Evolutionary conservation across 2,888 invertebrate species (phyloP).

Genomic region (Ernsta delagoae): DNA sequence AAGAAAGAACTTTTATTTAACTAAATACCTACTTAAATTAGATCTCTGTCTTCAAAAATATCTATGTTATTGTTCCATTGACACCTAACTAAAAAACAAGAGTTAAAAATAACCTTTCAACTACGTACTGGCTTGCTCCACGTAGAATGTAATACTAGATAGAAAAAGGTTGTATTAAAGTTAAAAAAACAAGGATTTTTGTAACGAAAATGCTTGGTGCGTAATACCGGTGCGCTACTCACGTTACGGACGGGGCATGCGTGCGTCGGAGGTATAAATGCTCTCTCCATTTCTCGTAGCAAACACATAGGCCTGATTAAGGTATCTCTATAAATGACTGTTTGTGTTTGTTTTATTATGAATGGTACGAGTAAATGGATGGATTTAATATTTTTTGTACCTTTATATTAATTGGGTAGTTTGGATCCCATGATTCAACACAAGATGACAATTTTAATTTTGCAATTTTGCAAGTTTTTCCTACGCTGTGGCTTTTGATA

Average conservation of each 20-base stretch:
- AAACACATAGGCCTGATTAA: neutral
- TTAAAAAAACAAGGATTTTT: conserved; percentile 48
- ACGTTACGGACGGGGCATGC: conserved; percentile 55
- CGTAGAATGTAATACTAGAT: conserved; percentile 33
- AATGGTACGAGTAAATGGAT: too few relatives aligned
- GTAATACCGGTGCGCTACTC: conserved; percentile 70
- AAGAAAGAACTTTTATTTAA: too few relatives aligned
- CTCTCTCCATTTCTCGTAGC: neutral
- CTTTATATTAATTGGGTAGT: too few relatives aligned
- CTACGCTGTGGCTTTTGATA: too few relatives aligned
- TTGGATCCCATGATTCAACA: too few relatives aligned
- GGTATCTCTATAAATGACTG: neutral
- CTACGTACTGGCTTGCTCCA: conserved; percentile 9
- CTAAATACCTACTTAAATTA: too few relatives aligned
- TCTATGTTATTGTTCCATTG: too few relatives aligned
- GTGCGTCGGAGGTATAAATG: conserved; percentile 38
- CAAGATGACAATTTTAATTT: too few relatives aligned
- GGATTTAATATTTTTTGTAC: too few relatives aligned
- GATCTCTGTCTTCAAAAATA: too few relatives aligned
- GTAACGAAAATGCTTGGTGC: conserved; percentile 59
- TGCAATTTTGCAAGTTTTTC: too few relatives aligned
- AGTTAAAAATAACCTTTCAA: conserved; percentile 5
- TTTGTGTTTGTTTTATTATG: too few relatives aligned
- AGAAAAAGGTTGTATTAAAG: conserved; percentile 28
- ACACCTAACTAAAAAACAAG: neutral